Percentiles rank a stretch among this genome's conserved stretches.
These are phyloP conservation scores for Eledona agricola DNA, from an alignment of 2,888 invertebrate species.

Conservation along the genomic window DNA sequence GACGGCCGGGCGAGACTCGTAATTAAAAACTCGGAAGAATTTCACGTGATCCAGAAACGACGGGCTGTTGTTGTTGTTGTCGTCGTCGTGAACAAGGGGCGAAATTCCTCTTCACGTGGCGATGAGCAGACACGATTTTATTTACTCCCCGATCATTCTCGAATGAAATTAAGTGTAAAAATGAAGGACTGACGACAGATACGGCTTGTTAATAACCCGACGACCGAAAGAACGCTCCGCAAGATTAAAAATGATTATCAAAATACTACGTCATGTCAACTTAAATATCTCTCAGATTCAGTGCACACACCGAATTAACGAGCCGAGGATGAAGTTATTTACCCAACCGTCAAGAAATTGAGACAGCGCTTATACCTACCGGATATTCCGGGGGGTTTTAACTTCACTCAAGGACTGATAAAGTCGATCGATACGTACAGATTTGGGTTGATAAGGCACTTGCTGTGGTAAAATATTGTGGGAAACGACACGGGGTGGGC, in stretches of 20 bases:
- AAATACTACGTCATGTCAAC: constrained; percentile 56
- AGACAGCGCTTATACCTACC: constrained; percentile 33
- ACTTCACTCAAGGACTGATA: constrained; percentile 19
- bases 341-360: constrained; percentile 31
- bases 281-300: constrained; percentile 47
- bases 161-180: constrained; percentile 56
- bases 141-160: constrained; percentile 36
- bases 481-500: too few relatives aligned
- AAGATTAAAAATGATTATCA: constrained; percentile 54
- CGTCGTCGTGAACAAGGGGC: constrained; percentile 5
- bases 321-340: constrained; percentile 34
- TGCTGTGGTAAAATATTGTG: constrained; percentile 22
- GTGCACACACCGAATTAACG: constrained; percentile 10
- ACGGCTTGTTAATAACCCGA: constrained; percentile 43
- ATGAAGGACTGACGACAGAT: constrained; percentile 53
- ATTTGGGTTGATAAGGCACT: constrained; percentile 21
- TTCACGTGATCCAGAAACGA: too few relatives aligned
- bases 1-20: constrained; percentile 33
- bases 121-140: constrained; percentile 28
- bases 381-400: constrained; percentile 31
- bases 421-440: constrained; percentile 27
- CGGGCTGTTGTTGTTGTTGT: too few relatives aligned
- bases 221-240: constrained; percentile 44
- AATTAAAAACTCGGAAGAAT: too few relatives aligned
- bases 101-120: constrained; percentile 10